Evolutionary conservation across 1,140 invertebrate species (phyloP).

Genomic region (Ips nitidus): DNA sequence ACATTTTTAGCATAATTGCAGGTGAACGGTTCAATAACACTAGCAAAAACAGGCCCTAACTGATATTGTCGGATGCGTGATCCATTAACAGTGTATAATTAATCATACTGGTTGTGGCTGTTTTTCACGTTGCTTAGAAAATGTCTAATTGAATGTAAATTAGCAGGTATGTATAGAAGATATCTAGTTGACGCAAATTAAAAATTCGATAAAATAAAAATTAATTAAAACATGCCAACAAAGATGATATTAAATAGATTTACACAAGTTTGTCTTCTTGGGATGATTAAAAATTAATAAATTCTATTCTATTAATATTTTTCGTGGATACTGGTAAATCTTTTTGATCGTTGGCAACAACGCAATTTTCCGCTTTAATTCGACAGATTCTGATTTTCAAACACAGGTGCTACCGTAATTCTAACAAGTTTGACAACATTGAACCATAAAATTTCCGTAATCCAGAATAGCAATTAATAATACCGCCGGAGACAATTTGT

Average conservation of each 20-base stretch:
- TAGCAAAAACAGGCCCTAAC: too few species aligned
- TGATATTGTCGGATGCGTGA: too few species aligned
- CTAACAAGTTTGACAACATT: slow-evolving; percentile 2
- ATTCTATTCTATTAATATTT: neutral
- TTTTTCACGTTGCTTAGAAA: neutral
- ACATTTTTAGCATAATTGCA: neutral
- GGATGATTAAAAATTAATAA: neutral
- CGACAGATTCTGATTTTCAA: neutral
- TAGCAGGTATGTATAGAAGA: neutral
- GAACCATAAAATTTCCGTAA: neutral
- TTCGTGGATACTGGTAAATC: neutral
- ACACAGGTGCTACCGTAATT: neutral
- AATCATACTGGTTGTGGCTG: neutral
- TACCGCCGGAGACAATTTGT: slow-evolving; percentile 3
- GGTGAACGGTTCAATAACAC: too few species aligned
- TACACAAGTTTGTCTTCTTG: neutral
- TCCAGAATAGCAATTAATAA: slow-evolving; percentile 7
- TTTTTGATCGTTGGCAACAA: neutral
- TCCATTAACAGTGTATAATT: neutral
- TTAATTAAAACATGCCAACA: neutral
- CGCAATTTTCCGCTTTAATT: neutral
- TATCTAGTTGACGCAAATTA: neutral
- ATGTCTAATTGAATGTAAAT: slow-evolving; percentile 1
- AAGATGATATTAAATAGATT: neutral
- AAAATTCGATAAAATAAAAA: too few species aligned